A percentile compares a stretch with the other conserved stretches of the same genome.
Conservation (phyloP, 2,888 invertebrate species). For the Sipunculus nudus region DNA sequence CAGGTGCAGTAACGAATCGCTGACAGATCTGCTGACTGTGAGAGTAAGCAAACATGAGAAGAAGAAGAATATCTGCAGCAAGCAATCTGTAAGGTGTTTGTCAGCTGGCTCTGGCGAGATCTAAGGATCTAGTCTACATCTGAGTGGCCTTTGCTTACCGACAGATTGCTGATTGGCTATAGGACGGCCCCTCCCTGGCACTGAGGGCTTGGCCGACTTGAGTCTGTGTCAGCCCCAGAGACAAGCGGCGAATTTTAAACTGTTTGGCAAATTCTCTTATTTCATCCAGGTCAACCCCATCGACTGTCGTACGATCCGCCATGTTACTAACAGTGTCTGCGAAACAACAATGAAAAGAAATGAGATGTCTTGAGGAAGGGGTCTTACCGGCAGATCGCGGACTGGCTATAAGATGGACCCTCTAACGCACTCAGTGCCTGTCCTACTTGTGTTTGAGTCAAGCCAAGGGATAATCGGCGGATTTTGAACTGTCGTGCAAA, state of each 20-base stretch:
- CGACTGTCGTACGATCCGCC: constrained; percentile 91
- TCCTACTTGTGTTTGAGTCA: constrained; percentile 87
- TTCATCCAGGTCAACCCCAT: constrained; percentile 96
- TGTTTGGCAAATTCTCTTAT: constrained; percentile 98
- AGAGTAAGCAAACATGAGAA: too few relatives aligned
- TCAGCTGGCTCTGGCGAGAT: too few relatives aligned
- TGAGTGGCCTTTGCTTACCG: constrained; percentile 81
- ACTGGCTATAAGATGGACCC: constrained; percentile 97
- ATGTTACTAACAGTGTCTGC: constrained; percentile 80
- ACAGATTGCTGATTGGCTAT: constrained; percentile 99
- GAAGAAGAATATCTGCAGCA: too few relatives aligned
- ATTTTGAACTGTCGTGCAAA: constrained; percentile 97
- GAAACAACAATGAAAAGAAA: constrained; percentile 13
- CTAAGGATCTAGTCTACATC: neutral
- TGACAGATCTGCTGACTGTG: too few relatives aligned
- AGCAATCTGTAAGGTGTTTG: too few relatives aligned
- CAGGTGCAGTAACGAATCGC: too few relatives aligned
- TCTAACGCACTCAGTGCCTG: constrained; percentile 95
- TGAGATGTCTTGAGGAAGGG: neutral
- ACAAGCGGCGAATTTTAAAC: constrained; percentile 91
- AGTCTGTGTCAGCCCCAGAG: constrained; percentile 93
- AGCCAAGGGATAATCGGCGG: constrained; percentile 87
- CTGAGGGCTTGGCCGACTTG: constrained; percentile 88
- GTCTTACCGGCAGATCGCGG: constrained; percentile 97
- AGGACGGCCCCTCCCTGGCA: constrained; percentile 96